phyloP scores from a whole-genome alignment of 2,797 vertebrate species.

The Heliangelus exortis region DNA sequence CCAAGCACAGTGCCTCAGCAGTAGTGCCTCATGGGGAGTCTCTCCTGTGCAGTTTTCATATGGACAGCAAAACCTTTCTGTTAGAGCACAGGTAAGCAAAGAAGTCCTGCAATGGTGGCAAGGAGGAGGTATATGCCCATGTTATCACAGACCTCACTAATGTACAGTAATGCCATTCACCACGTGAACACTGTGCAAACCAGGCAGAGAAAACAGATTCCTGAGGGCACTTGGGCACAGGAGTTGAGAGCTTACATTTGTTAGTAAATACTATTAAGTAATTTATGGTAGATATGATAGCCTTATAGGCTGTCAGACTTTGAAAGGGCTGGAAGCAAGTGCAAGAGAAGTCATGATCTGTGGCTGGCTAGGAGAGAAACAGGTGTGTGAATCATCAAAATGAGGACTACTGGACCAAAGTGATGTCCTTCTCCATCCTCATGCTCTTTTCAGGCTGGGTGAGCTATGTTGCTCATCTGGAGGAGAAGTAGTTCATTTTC shows the following conservation, averaged over 20 bases:
- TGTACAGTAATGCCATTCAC: rapidly evolving
- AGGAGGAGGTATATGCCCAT: background rate
- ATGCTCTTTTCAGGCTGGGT: background rate
- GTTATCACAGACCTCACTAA: background rate
- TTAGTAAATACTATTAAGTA: background rate
- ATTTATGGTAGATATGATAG: background rate
- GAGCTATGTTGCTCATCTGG: background rate
- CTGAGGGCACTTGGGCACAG: background rate
- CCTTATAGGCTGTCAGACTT: background rate
- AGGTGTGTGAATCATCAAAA: background rate
- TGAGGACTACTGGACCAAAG: background rate
- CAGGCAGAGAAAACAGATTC: background rate
- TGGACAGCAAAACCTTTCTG: background rate
- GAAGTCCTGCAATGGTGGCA: background rate
- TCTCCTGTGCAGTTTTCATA: background rate
- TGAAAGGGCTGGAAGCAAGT: background rate
- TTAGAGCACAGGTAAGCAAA: background rate
- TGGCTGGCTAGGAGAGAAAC: background rate
- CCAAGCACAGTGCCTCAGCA: background rate
- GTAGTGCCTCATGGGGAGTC: rapidly evolving
- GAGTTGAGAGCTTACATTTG: background rate
- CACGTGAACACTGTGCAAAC: background rate
- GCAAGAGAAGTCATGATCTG: background rate
- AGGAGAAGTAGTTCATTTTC: background rate
- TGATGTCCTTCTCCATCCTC: background rate